phyloP scores from a whole-genome alignment of 2,113 vertebrate genomes.

The Melospiza melodia region DNA sequence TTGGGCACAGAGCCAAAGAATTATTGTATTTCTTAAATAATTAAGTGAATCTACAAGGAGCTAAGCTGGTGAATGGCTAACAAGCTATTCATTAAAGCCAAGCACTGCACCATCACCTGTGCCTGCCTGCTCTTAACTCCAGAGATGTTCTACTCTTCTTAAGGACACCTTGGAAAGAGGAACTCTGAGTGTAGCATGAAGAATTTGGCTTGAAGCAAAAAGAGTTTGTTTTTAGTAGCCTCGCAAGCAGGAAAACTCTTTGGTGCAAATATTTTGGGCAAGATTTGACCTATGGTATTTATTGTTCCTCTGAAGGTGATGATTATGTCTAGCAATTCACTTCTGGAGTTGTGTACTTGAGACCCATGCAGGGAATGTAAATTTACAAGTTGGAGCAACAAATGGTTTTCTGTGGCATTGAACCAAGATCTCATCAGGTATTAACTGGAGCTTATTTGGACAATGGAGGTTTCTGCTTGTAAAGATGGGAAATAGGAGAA shows the following conservation, averaged over 20 bases:
- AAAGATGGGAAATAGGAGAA: background rate
- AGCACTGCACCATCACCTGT: background rate
- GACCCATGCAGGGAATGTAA: background rate
- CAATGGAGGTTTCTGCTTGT: background rate
- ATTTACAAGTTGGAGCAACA: background rate
- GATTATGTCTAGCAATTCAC: background rate
- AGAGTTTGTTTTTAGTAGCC: background rate
- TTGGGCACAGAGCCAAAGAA: conserved; percentile 8
- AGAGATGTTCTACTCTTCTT: background rate
- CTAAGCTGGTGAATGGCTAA: background rate
- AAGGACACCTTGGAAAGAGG: background rate
- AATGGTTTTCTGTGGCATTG: background rate
- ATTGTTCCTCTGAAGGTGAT: background rate
- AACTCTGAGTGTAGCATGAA: background rate
- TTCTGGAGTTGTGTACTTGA: background rate
- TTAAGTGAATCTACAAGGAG: background rate
- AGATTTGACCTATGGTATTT: background rate
- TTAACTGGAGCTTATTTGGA: background rate
- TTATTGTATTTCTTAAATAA: conserved; percentile 30
- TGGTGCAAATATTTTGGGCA: background rate
- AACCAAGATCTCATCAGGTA: background rate
- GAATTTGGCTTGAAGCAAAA: background rate
- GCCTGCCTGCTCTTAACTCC: background rate
- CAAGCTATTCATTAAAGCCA: background rate
- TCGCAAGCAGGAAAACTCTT: background rate